These are phyloP conservation scores for Drosophila nebulosa DNA, from an alignment of 1,140 invertebrate species.

Conservation along the genomic window DNA sequence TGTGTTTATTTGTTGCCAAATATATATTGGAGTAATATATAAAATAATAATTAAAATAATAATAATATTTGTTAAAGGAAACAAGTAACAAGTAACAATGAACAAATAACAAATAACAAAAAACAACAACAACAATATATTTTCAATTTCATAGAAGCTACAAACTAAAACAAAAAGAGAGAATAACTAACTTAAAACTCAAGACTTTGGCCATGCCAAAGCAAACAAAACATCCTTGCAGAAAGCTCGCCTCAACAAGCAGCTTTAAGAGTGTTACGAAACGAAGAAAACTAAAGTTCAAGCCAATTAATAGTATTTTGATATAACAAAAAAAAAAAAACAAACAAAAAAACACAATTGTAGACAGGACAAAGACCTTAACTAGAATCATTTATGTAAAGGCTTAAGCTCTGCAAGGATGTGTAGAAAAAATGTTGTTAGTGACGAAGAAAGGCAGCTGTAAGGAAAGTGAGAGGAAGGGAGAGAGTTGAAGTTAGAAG, in stretches of 20 bases:
- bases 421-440: not conserved
- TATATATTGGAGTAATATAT: slow-evolving; percentile 75
- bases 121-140: slow-evolving; percentile 27
- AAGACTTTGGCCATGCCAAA: not conserved
- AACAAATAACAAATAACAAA: slow-evolving; percentile 25
- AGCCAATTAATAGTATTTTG: not conserved
- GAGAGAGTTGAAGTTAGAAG: slow-evolving; percentile 10
- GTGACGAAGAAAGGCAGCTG: not conserved
- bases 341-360: too few species aligned
- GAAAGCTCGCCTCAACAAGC: too few species aligned
- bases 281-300: not conserved
- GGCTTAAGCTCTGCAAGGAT: not conserved
- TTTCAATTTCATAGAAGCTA: slow-evolving; percentile 7
- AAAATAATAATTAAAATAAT: slow-evolving; percentile 49
- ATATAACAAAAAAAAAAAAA: too few species aligned
- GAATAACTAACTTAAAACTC: not conserved
- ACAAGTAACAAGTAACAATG: slow-evolving; percentile 21
- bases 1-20: slow-evolving; percentile 79
- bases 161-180: not conserved
- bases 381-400: too few species aligned
- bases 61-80: slow-evolving; percentile 39
- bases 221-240: not conserved
- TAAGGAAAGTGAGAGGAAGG: slow-evolving; percentile 20
- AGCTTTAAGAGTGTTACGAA: not conserved
- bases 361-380: too few species aligned